phyloP scores from a whole-genome alignment of 2,113 vertebrate species.

The Saccopteryx leptura region DNA sequence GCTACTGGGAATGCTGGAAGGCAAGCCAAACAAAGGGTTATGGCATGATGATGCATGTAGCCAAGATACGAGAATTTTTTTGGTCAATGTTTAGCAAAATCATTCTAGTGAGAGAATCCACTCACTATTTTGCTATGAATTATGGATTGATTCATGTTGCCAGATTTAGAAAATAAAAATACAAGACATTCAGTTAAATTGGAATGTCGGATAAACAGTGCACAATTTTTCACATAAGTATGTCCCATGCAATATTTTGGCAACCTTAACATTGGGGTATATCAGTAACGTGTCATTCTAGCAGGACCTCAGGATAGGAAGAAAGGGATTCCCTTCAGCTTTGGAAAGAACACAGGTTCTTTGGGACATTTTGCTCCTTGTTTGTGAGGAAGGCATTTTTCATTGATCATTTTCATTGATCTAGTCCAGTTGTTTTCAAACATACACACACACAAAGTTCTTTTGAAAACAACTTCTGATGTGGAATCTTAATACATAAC shows the following conservation, averaged over 20 bases:
- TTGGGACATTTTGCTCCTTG: not conserved
- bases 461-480: constrained; percentile 62
- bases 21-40: not conserved
- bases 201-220: constrained; percentile 55
- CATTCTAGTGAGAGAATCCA: constrained; percentile 26
- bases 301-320: not conserved
- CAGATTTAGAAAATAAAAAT: constrained; percentile 49
- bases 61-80: not conserved
- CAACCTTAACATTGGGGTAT: not conserved
- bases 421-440: constrained; percentile 49
- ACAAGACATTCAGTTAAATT: not conserved
- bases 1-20: not conserved
- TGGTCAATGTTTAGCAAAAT: constrained; percentile 12
- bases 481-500: constrained; percentile 6
- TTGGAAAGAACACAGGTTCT: not conserved
- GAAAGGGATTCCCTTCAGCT: not conserved
- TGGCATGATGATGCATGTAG: not conserved
- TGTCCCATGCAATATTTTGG: constrained; percentile 44
- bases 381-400: constrained; percentile 31
- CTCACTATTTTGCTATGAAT: constrained; percentile 51
- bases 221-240: constrained; percentile 43
- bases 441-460: not conserved
- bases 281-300: not conserved
- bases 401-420: constrained; percentile 12
- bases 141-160: not conserved